Evolutionary conservation across 2,888 invertebrate genomes (phyloP).

Genomic region (Platycheirus albimanus): DNA sequence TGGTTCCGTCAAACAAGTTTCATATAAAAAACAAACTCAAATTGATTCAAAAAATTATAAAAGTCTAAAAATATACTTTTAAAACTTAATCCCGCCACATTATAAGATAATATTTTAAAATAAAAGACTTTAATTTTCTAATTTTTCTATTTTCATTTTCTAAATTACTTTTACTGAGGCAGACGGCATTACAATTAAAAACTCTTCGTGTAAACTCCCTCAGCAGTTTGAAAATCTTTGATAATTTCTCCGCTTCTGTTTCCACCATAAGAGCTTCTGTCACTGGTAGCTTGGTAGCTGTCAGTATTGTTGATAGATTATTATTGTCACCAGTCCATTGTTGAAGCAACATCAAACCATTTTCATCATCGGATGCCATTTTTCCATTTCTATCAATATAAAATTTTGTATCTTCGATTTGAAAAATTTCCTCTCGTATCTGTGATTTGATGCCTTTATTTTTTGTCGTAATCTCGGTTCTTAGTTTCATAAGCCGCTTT

Average conservation of each 20-base stretch:
- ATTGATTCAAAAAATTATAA: neutral
- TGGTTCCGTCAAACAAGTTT: neutral
- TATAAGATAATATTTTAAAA: too few species aligned
- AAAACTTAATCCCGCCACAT: neutral
- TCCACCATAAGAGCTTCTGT: neutral
- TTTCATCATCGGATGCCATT: neutral
- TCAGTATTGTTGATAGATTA: too few species aligned
- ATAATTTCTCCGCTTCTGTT: too few species aligned
- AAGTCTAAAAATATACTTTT: neutral
- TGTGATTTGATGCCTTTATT: neutral
- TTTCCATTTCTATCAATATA: neutral
- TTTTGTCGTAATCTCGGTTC: neutral
- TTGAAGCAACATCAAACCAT: neutral
- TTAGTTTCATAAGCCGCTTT: neutral
- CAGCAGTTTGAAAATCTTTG: too few species aligned
- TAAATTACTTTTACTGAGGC: neutral
- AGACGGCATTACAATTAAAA: neutral
- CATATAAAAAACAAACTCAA: neutral
- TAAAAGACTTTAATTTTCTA: too few species aligned
- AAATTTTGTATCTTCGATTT: neutral
- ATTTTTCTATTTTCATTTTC: too few species aligned
- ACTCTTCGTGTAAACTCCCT: too few species aligned
- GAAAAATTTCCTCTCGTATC: neutral
- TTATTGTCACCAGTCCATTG: neutral
- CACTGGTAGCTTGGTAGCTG: too few species aligned